phyloP scores from a whole-genome alignment of 2,797 vertebrate species.

The Macropodus opercularis region DNA sequence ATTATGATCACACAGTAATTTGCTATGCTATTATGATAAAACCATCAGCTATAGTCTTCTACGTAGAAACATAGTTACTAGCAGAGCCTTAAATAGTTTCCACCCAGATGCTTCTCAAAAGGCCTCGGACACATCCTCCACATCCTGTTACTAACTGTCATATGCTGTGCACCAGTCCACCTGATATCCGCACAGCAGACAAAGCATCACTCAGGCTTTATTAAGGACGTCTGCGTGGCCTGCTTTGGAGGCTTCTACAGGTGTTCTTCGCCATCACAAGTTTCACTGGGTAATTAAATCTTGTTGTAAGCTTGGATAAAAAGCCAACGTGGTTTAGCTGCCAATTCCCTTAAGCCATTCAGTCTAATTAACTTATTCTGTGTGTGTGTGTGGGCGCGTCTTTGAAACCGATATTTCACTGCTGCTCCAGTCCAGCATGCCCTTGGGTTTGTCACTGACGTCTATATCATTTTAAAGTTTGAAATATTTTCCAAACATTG shows the following conservation, averaged over 20 bases:
- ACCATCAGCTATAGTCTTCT: background rate
- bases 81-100: constrained; percentile 14
- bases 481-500: constrained; percentile 24
- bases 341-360: constrained; percentile 65
- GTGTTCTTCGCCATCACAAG: constrained; percentile 43
- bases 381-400: constrained; percentile 29
- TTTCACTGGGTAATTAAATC: constrained; percentile 60
- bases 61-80: background rate
- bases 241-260: constrained; percentile 33
- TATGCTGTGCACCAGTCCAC: background rate
- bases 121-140: no score
- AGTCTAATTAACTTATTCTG: constrained; percentile 66
- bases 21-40: no score
- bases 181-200: constrained; percentile 1
- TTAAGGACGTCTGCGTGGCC: background rate
- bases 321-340: constrained; percentile 54
- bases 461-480: constrained; percentile 21
- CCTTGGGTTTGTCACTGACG: constrained; percentile 23
- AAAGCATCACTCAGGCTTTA: background rate
- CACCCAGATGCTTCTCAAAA: no score
- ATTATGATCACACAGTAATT: background rate
- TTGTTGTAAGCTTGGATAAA: constrained; percentile 49
- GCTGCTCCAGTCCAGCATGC: constrained; percentile 26
- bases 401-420: constrained; percentile 48
- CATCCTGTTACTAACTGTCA: background rate